These are phyloP conservation scores for Gallinago media DNA, from an alignment of 2,113 vertebrate genomes.

Conservation along the genomic window DNA sequence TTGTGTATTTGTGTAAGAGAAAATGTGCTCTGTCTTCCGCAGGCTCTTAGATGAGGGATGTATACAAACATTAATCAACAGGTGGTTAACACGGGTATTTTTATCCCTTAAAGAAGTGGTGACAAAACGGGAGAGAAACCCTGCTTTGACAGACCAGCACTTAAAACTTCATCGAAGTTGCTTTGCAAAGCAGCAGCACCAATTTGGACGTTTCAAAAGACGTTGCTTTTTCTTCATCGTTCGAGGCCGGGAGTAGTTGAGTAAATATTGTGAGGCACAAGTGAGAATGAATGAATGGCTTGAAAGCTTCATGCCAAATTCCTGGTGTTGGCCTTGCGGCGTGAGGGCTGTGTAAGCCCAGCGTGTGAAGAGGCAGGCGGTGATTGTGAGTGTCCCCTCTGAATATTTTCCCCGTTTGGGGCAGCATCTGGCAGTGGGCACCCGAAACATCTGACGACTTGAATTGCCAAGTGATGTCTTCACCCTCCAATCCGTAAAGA, in stretches of 20 bases:
- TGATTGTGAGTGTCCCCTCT: background rate
- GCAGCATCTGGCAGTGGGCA: conserved; percentile 9
- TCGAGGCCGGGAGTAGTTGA: background rate
- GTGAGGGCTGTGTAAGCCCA: background rate
- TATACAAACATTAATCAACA: background rate
- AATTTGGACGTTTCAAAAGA: background rate
- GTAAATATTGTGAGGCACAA: background rate
- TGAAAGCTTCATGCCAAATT: background rate
- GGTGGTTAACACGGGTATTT: accelerated
- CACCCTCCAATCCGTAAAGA: conserved; percentile 8
- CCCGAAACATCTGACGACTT: background rate
- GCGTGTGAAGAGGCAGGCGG: background rate
- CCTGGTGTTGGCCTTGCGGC: background rate
- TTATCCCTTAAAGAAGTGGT: background rate
- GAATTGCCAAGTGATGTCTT: conserved; percentile 10
- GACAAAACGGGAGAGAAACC: background rate
- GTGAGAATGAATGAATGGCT: background rate
- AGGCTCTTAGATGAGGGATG: background rate
- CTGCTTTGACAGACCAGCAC: background rate
- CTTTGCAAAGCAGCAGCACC: background rate
- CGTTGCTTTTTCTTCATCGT: accelerated
- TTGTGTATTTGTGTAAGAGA: background rate
- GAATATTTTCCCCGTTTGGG: background rate
- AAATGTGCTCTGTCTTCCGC: background rate
- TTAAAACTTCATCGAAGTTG: background rate